Base-by-base conservation (phyloP, 1,140 invertebrate species). In the Cepaea nemoralis region DNA sequence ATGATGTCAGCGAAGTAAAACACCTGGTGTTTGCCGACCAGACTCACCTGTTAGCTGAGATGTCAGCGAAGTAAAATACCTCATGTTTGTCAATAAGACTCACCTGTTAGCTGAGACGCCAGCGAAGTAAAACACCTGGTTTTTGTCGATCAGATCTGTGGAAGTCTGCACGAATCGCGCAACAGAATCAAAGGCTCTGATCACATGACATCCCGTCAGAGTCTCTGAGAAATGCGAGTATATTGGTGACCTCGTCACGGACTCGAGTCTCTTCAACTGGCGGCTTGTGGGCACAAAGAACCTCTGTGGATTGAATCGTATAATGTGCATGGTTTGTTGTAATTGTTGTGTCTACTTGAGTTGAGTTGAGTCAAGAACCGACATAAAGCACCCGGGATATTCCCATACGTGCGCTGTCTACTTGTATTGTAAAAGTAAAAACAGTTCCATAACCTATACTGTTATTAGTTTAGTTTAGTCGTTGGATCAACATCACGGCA, bases 251-350 rank as follows among this genome's bases (percentile, higher is more conserved):
- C 91, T 75, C 2, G 89, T 88, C 0, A 91, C 90, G 14, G 91
- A 89, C 71, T 93, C 92, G 10, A 93, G 84, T 19, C 92, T 87
- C 69, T 92, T 92, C 59, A 93, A 81, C 77, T 93, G 93, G 42
- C 93, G 89, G 0, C 92, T 92, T 0, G 97, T 96, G 0, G 94
- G 93, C 70, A 99, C 96, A 91, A 98, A 99, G 92, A 98, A 97
- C 83, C 96, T 94, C 93, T 98, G 95, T n/a, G 92, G 86, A 42
- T 1, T n/a, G n/a, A n/a, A n/a, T n/a, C n/a, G n/a, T n/a, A n/a
- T n/a, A n/a, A n/a, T n/a, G n/a, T n/a, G n/a, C n/a, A n/a, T n/a
- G n/a, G n/a, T n/a, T n/a, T n/a, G n/a, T n/a, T n/a, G n/a, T n/a
- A n/a, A n/a, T n/a, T n/a, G n/a, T n/a, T n/a, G n/a, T n/a, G n/a